Conservation (phyloP, 1,140 invertebrate genomes). For the Acromyrmex charruanus region DNA sequence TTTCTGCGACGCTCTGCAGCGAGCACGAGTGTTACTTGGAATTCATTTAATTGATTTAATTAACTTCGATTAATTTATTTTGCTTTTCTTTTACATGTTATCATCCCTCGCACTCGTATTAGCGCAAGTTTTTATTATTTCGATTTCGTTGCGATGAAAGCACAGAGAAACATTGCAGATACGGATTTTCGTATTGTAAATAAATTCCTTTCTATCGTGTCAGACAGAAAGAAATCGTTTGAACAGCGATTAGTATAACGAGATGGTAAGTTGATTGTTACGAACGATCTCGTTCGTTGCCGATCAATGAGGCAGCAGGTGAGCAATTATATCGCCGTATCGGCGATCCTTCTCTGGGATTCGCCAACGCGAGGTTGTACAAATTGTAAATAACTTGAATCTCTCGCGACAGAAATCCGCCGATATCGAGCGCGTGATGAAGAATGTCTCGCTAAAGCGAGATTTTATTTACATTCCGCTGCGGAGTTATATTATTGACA, state of each 20-base stretch:
- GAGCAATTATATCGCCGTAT: constrained; percentile 35
- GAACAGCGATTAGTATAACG: not conserved
- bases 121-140: constrained; percentile 33
- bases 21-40: not conserved
- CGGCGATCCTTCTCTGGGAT: not conserved
- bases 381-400: constrained; percentile 51
- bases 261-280: not conserved
- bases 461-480: constrained; percentile 23
- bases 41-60: not conserved
- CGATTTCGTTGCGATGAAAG: not conserved
- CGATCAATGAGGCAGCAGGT: constrained; percentile 48
- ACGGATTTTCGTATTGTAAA: not conserved
- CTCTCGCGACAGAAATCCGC: constrained; percentile 43
- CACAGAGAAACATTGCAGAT: constrained; percentile 26
- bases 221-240: constrained; percentile 1
- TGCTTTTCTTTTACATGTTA: constrained; percentile 4
- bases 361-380: constrained; percentile 10
- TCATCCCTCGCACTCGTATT: not conserved
- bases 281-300: not conserved
- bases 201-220: not conserved
- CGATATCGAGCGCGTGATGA: constrained; percentile 19
- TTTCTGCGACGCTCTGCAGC: not conserved
- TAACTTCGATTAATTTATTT: constrained; percentile 13
- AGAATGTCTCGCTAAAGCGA: not conserved
- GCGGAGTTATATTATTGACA: constrained; percentile 1